These are phyloP conservation scores for Pseudochirops cupreus DNA, from an alignment of 2,797 vertebrate species.

Conservation along the genomic window DNA sequence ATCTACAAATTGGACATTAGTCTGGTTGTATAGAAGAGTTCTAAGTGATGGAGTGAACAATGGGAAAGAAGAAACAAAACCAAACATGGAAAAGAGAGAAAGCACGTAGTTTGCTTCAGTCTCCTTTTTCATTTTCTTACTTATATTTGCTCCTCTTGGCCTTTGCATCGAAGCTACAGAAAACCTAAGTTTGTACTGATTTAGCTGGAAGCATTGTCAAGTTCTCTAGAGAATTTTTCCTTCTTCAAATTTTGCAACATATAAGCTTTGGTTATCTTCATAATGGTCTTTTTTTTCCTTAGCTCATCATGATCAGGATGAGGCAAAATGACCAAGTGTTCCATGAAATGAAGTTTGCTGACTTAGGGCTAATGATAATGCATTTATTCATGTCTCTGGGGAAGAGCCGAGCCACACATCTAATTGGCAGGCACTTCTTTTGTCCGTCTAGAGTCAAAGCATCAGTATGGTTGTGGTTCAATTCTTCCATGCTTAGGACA, in stretches of 20 bases:
- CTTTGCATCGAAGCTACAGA: neutral
- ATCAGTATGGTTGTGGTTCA: neutral
- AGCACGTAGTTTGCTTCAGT: too few relatives aligned
- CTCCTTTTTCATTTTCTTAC: neutral
- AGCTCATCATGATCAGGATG: neutral
- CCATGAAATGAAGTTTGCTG: neutral
- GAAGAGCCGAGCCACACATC: neutral
- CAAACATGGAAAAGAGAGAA: too few relatives aligned
- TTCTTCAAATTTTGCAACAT: neutral
- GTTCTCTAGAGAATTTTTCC: neutral
- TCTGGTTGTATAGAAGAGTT: too few relatives aligned
- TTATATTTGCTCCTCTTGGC: neutral
- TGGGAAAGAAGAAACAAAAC: too few relatives aligned
- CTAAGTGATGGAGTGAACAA: too few relatives aligned
- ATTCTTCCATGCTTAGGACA: neutral
- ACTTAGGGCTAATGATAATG: neutral
- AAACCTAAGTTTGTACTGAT: neutral
- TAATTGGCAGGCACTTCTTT: neutral
- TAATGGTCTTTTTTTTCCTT: neutral
- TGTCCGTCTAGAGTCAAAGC: neutral
- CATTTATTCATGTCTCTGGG: neutral
- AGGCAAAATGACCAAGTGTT: neutral
- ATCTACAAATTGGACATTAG: too few relatives aligned
- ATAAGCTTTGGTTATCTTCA: neutral
- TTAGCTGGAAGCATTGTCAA: neutral